Base-by-base conservation (phyloP, 2,888 invertebrate species). In the Tetragnatha montana region DNA sequence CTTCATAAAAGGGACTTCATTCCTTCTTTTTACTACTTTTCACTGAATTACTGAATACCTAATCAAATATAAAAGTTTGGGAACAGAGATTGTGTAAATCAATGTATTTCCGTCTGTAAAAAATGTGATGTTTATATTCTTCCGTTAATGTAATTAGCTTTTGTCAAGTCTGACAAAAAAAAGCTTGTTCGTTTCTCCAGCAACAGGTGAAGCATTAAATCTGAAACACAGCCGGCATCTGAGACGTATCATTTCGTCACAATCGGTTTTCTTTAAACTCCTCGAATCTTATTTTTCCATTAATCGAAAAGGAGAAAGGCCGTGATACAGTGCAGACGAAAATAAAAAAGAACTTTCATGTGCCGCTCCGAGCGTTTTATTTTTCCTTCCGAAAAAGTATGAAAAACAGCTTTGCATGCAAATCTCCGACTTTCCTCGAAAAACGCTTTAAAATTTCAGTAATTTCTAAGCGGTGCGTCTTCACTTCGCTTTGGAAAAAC, bases 391-490 rank as follows among this genome's bases (percentile, higher is more conserved):
- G 78, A 78, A 79, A 35, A 35, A 78, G 51, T 35, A 79, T 85
- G 85, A 85, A 85, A 84, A 85, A 79, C 79, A 79, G 85, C 22
- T 85, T 85, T 49, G 47, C 79, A 85, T 85, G 79, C 78, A 85
- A 85, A 79, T 85, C 71, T 71, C 50, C 84, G 49, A 47, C 51
- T 68, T 82, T 21, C 21, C 35, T 19, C 21, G 21, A 69, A 76
- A 84, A 79, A 70, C 50, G 70, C 78, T 79, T 85, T 85, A 70
- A 85, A 85, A 85, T 50, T 79, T 50, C 60, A 17, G 70, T 35
- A 17, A 51, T 60, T 82, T 82, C 22, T 22, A 19, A 12, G 49
- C 8, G 81, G n/a, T 12, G n/a, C 84, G 49, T 12, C n/a, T 68
- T 35, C 35, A 35, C 35, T 35, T n/a, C n/a, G n/a, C n/a, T 35